Percentiles rank a stretch among this genome's conserved stretches.
phyloP scores from a whole-genome alignment of 2,113 vertebrate species.

The Petaurus breviceps region DNA sequence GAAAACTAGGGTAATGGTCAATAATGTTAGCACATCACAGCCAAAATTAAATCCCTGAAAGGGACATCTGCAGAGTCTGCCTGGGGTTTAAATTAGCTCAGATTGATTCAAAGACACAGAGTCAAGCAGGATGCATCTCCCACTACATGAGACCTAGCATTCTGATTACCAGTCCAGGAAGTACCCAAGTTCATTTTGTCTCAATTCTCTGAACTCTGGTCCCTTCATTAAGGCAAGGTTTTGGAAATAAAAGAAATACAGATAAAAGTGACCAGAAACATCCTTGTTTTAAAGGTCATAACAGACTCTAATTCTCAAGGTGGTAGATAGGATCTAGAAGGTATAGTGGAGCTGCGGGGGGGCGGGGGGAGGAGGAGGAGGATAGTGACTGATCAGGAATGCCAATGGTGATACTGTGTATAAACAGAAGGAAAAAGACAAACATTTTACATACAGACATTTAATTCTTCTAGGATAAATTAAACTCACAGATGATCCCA shows the following conservation, averaged over 20 bases:
- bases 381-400: neutral
- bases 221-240: slow-evolving; percentile 41
- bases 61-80: slow-evolving; percentile 37
- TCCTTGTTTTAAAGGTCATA: neutral
- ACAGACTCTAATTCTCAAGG: neutral
- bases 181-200: slow-evolving; percentile 49
- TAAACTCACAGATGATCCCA: neutral
- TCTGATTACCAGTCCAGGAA: slow-evolving; percentile 28
- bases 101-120: slow-evolving; percentile 49
- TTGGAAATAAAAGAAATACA: slow-evolving; percentile 38
- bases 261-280: slow-evolving; percentile 24
- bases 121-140: neutral
- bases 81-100: slow-evolving; percentile 36
- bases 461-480: neutral
- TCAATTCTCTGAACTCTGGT: slow-evolving; percentile 63
- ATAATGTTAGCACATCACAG: slow-evolving; percentile 9
- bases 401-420: neutral
- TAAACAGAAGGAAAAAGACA: neutral
- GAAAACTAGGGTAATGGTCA: slow-evolving; percentile 39
- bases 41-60: slow-evolving; percentile 57
- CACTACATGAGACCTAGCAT: neutral
- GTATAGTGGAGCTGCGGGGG: neutral
- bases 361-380: neutral
- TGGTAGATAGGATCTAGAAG: neutral
- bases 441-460: neutral